phyloP scores from a whole-genome alignment of 2,888 invertebrate species.

The Polylopha cassiicola region DNA sequence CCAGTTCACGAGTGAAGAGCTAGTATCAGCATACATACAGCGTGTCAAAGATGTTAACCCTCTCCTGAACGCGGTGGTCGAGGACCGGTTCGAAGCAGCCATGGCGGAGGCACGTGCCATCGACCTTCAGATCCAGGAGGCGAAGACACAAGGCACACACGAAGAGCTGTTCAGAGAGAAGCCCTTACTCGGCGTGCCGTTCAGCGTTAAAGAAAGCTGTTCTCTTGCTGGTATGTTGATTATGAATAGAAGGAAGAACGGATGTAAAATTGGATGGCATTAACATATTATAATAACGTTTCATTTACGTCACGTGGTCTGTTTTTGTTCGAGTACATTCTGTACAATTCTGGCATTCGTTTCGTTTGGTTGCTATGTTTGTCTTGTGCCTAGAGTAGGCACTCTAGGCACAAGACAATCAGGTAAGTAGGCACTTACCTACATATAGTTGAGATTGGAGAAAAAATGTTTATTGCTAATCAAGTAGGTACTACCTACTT shows the following conservation, averaged over 20 bases:
- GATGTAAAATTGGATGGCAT: too few relatives aligned
- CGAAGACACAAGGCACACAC: constrained; percentile 40
- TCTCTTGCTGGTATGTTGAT: constrained; percentile 80
- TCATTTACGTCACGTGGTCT: too few relatives aligned
- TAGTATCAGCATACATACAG: constrained; percentile 78
- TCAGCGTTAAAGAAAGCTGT: constrained; percentile 89
- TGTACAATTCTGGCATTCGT: too few relatives aligned
- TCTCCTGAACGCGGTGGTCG: constrained; percentile 82
- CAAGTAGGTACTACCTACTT: too few relatives aligned
- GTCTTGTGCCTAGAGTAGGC: too few relatives aligned
- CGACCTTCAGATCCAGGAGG: constrained; percentile 62
- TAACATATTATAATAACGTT: too few relatives aligned
- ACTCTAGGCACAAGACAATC: too few relatives aligned
- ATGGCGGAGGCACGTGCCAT: constrained; percentile 78
- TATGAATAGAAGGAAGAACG: neutral
- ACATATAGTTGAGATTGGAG: too few relatives aligned
- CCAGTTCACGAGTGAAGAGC: constrained; percentile 78
- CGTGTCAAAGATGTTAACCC: constrained; percentile 82
- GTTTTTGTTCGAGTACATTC: too few relatives aligned
- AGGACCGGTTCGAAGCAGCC: constrained; percentile 80
- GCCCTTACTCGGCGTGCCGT: constrained; percentile 88
- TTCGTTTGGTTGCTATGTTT: too few relatives aligned
- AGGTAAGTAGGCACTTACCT: too few relatives aligned
- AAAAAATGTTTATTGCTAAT: too few relatives aligned
- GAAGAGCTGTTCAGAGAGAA: constrained; percentile 64